phyloP scores from a whole-genome alignment of 2,797 vertebrate genomes.

The Cynopterus sphinx region DNA sequence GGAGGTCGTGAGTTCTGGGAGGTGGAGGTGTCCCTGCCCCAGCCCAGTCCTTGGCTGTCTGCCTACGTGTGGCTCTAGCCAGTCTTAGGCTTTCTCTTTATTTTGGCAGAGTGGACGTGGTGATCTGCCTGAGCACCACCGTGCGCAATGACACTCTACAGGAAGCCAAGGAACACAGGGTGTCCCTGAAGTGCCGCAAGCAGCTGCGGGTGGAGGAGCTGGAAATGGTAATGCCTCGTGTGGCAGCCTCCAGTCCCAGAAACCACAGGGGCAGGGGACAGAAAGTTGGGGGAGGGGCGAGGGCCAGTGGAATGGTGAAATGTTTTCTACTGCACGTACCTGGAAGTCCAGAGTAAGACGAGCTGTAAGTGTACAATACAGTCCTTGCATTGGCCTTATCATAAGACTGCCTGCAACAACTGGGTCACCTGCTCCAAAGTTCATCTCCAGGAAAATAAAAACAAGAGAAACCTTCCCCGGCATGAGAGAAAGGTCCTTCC shows the following conservation, averaged over 20 bases:
- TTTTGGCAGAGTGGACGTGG: conserved; percentile 94
- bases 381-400: not conserved
- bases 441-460: not conserved
- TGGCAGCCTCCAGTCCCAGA: not conserved
- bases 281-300: not conserved
- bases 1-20: not conserved
- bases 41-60: not conserved
- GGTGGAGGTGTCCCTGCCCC: not conserved
- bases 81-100: conserved; percentile 20
- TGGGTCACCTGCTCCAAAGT: not conserved
- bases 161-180: conserved; percentile 95
- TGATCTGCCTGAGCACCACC: conserved; percentile 97
- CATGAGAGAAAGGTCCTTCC: not conserved
- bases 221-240: conserved; percentile 90
- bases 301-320: not conserved
- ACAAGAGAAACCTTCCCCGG: not conserved
- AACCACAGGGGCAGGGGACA: not conserved
- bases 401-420: not conserved
- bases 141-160: conserved; percentile 97
- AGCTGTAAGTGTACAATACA: not conserved
- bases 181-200: conserved; percentile 96
- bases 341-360: not conserved
- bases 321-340: not conserved
- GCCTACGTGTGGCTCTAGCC: not conserved
- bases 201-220: conserved; percentile 97